Conservation (phyloP, 53 echinoderm and acorn worm genomes). For the Holothuria scabra region DNA sequence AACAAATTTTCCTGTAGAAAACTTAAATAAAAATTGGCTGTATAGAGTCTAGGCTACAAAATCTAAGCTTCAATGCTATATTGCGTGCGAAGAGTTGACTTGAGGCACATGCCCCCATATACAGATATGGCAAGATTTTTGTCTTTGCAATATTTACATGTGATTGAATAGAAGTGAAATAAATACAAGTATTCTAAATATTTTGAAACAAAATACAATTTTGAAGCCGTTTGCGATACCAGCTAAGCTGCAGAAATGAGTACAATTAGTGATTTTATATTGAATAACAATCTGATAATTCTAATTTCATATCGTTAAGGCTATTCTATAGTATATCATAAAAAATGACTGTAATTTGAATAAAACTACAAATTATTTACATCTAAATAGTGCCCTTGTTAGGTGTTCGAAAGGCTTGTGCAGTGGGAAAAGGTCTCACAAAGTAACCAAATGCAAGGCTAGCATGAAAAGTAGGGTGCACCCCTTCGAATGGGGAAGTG, state of each 20-base stretch:
- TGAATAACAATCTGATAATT: no score
- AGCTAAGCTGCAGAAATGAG: constrained; percentile 38
- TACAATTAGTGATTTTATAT: constrained; percentile 6
- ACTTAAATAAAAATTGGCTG: no score
- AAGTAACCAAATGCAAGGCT: not conserved
- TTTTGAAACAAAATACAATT: not conserved
- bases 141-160: constrained; percentile 21
- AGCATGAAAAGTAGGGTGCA: not conserved
- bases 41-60: no score
- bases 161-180: constrained; percentile 25
- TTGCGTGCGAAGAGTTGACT: no score
- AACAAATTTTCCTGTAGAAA: no score
- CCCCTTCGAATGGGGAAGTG: no score
- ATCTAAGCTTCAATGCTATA: no score
- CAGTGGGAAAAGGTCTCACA: constrained; percentile 9
- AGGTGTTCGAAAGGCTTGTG: constrained; percentile 36
- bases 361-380: not conserved
- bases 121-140: constrained; percentile 37
- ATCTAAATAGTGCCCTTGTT: not conserved
- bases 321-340: no score
- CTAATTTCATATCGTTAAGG: no score
- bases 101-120: not conserved
- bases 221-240: not conserved
- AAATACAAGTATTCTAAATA: not conserved
- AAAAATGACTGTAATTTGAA: no score